Conservation (phyloP, 2,888 invertebrate species). For the Ellobium chinense region DNA sequence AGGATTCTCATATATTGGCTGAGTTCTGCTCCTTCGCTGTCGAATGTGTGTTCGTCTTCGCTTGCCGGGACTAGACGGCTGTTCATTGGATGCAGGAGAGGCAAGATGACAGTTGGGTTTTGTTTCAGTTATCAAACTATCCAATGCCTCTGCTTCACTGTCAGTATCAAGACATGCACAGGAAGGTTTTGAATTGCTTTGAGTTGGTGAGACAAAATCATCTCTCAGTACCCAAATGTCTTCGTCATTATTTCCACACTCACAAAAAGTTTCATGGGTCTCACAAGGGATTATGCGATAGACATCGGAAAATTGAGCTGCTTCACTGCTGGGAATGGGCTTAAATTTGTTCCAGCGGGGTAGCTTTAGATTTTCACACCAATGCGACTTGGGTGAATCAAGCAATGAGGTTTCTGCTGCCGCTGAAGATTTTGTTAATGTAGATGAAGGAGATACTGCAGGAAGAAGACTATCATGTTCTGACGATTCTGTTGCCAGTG, state of each 20-base stretch:
- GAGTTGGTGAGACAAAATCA: background rate
- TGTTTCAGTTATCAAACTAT: conserved; percentile 2
- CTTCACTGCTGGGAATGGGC: background rate
- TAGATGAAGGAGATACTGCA: background rate
- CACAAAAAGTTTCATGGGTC: conserved; percentile 25
- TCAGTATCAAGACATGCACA: no score
- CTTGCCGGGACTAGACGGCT: background rate
- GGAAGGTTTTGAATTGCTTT: no score
- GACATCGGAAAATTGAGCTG: background rate
- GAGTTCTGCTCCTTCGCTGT: background rate
- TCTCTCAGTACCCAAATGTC: conserved; percentile 35
- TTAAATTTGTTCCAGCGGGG: background rate
- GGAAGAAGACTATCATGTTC: background rate
- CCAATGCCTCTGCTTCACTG: conserved; percentile 1
- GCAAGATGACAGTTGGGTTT: background rate
- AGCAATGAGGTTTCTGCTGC: background rate
- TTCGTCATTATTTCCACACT: background rate
- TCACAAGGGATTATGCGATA: conserved; percentile 13
- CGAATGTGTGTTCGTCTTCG: background rate
- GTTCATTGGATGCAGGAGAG: background rate
- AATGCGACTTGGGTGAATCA: background rate
- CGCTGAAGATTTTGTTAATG: background rate
- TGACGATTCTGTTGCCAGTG: background rate
- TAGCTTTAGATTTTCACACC: background rate
- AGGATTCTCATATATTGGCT: conserved; percentile 22